These are phyloP conservation scores for Eurois occulta DNA, from an alignment of 2,888 invertebrate genomes.

Conservation along the genomic window DNA sequence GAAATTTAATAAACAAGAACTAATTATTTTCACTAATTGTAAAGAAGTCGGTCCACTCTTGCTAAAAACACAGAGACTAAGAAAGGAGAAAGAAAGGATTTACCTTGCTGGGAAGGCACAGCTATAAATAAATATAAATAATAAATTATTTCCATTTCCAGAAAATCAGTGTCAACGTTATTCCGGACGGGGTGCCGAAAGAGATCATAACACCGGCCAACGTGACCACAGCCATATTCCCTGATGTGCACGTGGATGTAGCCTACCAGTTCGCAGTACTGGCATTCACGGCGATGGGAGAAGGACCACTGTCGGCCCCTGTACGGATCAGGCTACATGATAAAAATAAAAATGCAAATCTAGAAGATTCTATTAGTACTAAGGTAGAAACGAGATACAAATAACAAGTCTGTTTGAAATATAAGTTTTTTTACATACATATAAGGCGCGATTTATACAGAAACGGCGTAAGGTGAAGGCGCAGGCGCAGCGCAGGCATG, in stretches of 20 bases:
- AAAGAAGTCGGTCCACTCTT: not conserved
- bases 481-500: too few species aligned
- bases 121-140: not conserved
- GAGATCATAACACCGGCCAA: slow-evolving; percentile 20
- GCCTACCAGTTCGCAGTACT: slow-evolving; percentile 33
- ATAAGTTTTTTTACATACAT: not conserved
- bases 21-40: not conserved
- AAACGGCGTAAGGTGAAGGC: too few species aligned
- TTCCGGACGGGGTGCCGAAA: slow-evolving; percentile 20
- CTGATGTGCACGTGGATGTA: not conserved
- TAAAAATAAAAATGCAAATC: not conserved
- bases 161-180: not conserved
- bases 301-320: slow-evolving; percentile 28
- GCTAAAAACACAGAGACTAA: not conserved
- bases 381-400: slow-evolving; percentile 20
- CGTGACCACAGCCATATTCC: slow-evolving; percentile 9
- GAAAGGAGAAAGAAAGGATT: not conserved
- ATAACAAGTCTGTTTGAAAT: not conserved
- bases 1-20: not conserved
- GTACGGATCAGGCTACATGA: not conserved
- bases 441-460: too few species aligned
- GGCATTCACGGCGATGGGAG: slow-evolving; percentile 35
- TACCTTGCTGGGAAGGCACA: not conserved
- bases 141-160: not conserved
- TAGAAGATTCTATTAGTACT: not conserved